These are phyloP conservation scores for Sesia bembeciformis DNA, from an alignment of 2,888 invertebrate species.

Conservation along the genomic window DNA sequence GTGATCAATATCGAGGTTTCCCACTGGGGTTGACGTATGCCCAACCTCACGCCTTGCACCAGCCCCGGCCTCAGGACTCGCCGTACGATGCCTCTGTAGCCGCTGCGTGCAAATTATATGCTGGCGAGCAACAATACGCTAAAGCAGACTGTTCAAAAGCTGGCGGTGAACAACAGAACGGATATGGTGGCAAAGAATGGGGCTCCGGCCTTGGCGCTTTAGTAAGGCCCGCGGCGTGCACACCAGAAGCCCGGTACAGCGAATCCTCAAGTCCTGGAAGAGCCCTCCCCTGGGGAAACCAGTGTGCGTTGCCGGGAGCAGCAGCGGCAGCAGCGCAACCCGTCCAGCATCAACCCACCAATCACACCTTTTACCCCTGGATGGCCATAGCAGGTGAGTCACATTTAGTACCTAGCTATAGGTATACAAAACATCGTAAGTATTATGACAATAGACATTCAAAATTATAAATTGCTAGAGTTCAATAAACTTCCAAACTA, in stretches of 20 bases:
- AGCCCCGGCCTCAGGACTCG: slow-evolving; percentile 89
- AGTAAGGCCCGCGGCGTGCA: slow-evolving; percentile 90
- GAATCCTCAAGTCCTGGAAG: slow-evolving; percentile 88
- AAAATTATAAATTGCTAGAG: no score
- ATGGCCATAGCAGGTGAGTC: slow-evolving; percentile 98
- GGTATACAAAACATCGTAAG: no score
- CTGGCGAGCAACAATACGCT: slow-evolving; percentile 78
- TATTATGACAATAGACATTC: no score
- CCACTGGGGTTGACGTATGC: slow-evolving; percentile 91
- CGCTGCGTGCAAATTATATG: slow-evolving; percentile 88
- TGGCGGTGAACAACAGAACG: slow-evolving; percentile 76
- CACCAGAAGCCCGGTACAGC: slow-evolving; percentile 90
- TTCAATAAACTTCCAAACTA: no score
- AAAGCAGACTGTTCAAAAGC: slow-evolving; percentile 88
- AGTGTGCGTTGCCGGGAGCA: slow-evolving; percentile 88
- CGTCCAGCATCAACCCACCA: slow-evolving; percentile 91
- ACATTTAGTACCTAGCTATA: background rate
- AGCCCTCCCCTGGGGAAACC: slow-evolving; percentile 89
- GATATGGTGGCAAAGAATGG: slow-evolving; percentile 84
- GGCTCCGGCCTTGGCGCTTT: slow-evolving; percentile 78
- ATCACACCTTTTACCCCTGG: slow-evolving; percentile 98
- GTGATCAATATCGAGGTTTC: slow-evolving; percentile 90
- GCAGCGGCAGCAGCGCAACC: slow-evolving; percentile 86
- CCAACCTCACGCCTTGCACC: slow-evolving; percentile 84
- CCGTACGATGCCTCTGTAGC: slow-evolving; percentile 93